Percentiles rank a stretch among this genome's conserved stretches.
Evolutionary conservation across 2,888 invertebrate genomes (phyloP).

Genomic region (Escarpia spicata): DNA sequence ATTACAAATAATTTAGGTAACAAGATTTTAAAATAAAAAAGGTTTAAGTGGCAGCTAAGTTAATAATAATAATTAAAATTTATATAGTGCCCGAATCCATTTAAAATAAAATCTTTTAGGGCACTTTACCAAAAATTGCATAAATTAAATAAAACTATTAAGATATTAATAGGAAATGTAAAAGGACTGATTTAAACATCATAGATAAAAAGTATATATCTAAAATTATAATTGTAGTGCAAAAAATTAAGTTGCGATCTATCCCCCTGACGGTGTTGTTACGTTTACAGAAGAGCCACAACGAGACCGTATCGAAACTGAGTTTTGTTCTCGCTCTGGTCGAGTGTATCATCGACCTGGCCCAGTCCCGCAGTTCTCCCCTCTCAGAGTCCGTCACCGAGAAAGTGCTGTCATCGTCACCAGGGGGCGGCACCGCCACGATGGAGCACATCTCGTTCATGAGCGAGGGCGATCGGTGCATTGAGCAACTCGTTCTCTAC

Average conservation of each 20-base stretch:
- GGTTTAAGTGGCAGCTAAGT: too few relatives aligned
- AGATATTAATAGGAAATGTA: too few relatives aligned
- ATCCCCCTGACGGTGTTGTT: slow-evolving; percentile 42
- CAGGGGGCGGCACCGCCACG: not conserved
- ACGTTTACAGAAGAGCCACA: slow-evolving; percentile 82
- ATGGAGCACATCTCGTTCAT: slow-evolving; percentile 34
- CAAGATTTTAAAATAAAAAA: too few relatives aligned
- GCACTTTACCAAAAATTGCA: too few relatives aligned
- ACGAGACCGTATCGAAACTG: slow-evolving; percentile 94
- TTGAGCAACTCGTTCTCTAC: slow-evolving; percentile 86
- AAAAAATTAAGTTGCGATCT: not conserved
- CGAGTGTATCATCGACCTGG: slow-evolving; percentile 88
- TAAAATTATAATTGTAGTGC: too few relatives aligned
- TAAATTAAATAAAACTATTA: too few relatives aligned
- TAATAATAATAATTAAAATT: too few relatives aligned
- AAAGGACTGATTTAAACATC: too few relatives aligned
- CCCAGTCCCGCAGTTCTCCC: slow-evolving; percentile 66
- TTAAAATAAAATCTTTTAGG: too few relatives aligned
- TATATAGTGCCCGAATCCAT: too few relatives aligned
- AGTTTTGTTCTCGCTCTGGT: slow-evolving; percentile 96
- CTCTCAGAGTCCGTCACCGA: slow-evolving; percentile 56
- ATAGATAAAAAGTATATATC: too few relatives aligned
- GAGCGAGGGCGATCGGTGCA: slow-evolving; percentile 52
- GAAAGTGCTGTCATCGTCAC: slow-evolving; percentile 17
- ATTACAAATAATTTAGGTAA: too few relatives aligned